Evolutionary conservation across 64 coral and sea anemone species (phyloP).

Genomic region (Stichodactyla helianthus): DNA sequence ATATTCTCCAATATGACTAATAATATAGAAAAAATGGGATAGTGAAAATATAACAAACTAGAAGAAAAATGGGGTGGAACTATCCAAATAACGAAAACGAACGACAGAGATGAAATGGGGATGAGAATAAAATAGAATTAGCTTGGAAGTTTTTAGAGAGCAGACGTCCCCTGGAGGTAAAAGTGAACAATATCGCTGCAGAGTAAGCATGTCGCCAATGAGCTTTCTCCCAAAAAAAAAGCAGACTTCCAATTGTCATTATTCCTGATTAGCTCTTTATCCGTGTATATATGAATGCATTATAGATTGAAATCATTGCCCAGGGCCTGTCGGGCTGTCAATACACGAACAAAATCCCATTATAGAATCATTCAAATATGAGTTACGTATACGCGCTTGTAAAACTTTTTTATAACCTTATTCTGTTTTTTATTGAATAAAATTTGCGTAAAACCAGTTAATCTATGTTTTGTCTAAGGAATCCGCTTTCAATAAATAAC

Average conservation of each 20-base stretch:
- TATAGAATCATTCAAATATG: background rate
- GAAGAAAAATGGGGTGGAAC: background rate
- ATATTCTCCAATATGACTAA: too few relatives aligned
- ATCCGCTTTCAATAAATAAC: background rate
- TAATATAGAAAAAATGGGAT: too few relatives aligned
- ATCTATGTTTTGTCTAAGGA: background rate
- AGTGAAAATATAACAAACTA: too few relatives aligned
- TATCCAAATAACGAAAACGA: background rate
- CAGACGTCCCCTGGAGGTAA: background rate
- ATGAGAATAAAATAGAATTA: background rate
- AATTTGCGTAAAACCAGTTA: background rate
- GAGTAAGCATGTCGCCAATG: background rate
- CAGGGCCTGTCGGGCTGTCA: background rate
- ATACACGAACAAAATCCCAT: background rate
- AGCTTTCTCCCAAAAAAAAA: background rate
- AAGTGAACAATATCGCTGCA: background rate
- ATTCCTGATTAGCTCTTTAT: slow-evolving; percentile 6
- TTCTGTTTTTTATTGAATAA: background rate
- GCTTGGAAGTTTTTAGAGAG: background rate
- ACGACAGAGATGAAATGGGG: background rate
- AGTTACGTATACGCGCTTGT: background rate
- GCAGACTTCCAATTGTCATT: background rate
- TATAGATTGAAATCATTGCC: background rate
- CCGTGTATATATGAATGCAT: background rate
- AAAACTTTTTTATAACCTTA: background rate